A percentile compares a stretch with the other conserved stretches of the same genome.
These are phyloP conservation scores for Aphaenogaster floridana DNA, from an alignment of 1,140 invertebrate genomes.

Conservation along the genomic window DNA sequence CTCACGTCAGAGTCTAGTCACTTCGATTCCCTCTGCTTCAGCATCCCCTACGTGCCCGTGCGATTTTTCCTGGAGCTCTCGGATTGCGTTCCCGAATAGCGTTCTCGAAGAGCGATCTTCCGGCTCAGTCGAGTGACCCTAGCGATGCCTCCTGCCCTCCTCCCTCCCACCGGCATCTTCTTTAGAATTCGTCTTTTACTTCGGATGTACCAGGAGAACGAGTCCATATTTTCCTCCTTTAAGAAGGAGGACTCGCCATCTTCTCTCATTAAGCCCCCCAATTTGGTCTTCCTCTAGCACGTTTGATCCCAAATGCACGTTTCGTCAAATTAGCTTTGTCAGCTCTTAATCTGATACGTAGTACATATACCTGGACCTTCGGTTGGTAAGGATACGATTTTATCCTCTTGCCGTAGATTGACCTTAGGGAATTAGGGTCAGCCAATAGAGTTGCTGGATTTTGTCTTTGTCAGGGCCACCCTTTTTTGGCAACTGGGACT, in stretches of 20 bases:
- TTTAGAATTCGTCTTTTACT: conserved; percentile 39
- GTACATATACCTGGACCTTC: background rate
- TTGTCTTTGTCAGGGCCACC: conserved; percentile 42
- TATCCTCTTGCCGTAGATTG: background rate
- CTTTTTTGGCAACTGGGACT: conserved; percentile 37
- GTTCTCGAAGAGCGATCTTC: conserved; percentile 4
- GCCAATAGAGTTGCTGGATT: background rate
- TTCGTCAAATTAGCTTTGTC: conserved; percentile 71
- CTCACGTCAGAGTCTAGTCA: conserved; percentile 44
- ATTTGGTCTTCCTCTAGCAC: conserved; percentile 22
- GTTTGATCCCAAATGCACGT: conserved; percentile 53
- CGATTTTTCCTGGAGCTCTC: conserved; percentile 27
- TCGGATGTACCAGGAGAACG: background rate
- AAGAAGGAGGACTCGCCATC: background rate
- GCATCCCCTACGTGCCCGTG: conserved; percentile 35
- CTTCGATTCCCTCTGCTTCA: conserved; percentile 28
- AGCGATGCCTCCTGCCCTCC: background rate
- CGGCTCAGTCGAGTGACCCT: conserved; percentile 1
- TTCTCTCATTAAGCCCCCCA: background rate
- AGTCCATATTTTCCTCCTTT: conserved; percentile 8
- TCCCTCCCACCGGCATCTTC: no score
- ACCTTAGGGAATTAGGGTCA: conserved; percentile 37
- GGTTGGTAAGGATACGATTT: conserved; percentile 30
- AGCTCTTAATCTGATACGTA: conserved; percentile 57
- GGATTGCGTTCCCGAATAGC: conserved; percentile 23